Percentiles rank a stretch among this genome's conserved stretches.
Evolutionary conservation across 2,888 invertebrate species (phyloP).

Genomic region (Acronicta psi): DNA sequence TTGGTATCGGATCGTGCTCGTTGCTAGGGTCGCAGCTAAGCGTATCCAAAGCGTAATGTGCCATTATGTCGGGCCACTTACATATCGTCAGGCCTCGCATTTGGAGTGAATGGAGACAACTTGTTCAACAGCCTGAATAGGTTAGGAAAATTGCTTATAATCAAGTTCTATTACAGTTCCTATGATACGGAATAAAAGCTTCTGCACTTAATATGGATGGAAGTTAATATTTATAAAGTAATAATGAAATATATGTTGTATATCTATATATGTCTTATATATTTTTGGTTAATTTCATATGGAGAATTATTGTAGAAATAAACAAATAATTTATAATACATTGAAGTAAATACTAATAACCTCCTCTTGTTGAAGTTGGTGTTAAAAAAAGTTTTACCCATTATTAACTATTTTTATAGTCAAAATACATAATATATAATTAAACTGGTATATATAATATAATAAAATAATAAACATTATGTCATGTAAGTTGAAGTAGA

Average conservation of each 20-base stretch:
- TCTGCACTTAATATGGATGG: not conserved
- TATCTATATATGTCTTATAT: too few relatives aligned
- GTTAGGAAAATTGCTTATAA: slow-evolving; percentile 69
- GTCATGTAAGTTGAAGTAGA: too few relatives aligned
- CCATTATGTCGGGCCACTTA: slow-evolving; percentile 72
- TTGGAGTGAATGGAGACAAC: slow-evolving; percentile 83
- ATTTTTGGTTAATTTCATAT: not conserved
- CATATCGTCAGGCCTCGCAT: slow-evolving; percentile 83
- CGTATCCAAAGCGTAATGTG: slow-evolving; percentile 73
- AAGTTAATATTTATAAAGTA: not conserved
- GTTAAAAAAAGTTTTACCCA: too few relatives aligned
- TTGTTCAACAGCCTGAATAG: slow-evolving; percentile 85
- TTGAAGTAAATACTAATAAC: too few relatives aligned
- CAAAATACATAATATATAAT: too few relatives aligned
- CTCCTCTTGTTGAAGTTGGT: too few relatives aligned
- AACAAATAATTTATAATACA: too few relatives aligned
- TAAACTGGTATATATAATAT: too few relatives aligned
- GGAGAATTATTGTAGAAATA: too few relatives aligned
- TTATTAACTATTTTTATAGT: too few relatives aligned
- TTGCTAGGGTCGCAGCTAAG: slow-evolving; percentile 78
- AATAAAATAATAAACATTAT: too few relatives aligned
- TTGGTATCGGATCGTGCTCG: slow-evolving; percentile 71
- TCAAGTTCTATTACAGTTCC: slow-evolving; percentile 40
- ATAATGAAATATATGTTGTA: too few relatives aligned
- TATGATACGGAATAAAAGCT: slow-evolving; percentile 27